phyloP scores from a whole-genome alignment of 2,113 vertebrate genomes.

The Prolemur simus region DNA sequence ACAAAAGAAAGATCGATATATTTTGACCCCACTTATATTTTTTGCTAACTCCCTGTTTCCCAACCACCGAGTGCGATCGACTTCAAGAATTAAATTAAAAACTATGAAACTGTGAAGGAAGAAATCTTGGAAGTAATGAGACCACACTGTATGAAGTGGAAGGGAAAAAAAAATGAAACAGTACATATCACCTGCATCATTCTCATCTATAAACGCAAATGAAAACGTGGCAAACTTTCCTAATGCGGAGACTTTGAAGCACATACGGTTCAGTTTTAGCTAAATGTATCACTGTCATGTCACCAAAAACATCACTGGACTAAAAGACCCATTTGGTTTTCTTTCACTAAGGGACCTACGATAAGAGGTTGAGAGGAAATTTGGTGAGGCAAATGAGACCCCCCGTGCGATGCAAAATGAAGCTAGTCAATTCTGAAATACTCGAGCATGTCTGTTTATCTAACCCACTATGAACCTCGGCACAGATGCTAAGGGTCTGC shows the following conservation, averaged over 20 bases:
- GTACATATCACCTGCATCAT: not conserved
- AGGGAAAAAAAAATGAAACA: too few species aligned
- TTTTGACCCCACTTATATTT: slow-evolving; percentile 12
- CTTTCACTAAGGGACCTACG: not conserved
- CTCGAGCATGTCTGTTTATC: not conserved
- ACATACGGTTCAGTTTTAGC: not conserved
- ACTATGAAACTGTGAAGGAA: slow-evolving; percentile 11
- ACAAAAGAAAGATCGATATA: slow-evolving; percentile 48
- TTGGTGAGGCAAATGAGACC: not conserved
- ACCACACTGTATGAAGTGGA: not conserved
- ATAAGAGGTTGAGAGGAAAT: not conserved
- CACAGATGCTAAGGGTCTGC: not conserved
- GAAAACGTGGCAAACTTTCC: not conserved
- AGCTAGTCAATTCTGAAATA: not conserved
- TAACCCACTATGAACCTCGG: not conserved
- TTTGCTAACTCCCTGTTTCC: slow-evolving; percentile 45
- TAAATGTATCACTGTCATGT: not conserved
- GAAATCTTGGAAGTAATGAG: not conserved
- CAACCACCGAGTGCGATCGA: not conserved
- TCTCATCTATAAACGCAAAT: slow-evolving; percentile 8
- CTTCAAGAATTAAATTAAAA: slow-evolving; percentile 56
- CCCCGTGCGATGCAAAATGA: not conserved
- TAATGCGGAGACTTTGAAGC: not conserved
- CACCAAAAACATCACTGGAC: not conserved
- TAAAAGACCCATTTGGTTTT: not conserved